phyloP scores from a whole-genome alignment of 1,140 invertebrate species.

The Drosophila sucinea region DNA sequence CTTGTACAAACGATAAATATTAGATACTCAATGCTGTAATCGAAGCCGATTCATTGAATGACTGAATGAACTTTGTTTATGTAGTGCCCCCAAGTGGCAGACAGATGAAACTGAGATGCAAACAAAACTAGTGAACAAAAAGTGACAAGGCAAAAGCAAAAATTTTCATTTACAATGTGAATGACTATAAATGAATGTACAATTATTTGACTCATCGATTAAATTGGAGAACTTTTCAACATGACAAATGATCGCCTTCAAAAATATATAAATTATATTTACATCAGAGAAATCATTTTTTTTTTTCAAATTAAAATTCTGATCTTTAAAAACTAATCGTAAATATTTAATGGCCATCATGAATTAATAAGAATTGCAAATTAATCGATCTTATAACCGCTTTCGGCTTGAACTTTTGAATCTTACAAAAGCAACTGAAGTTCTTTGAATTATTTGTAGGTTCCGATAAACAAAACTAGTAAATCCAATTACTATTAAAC shows the following conservation, averaged over 20 bases:
- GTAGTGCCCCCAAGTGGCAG: conserved; percentile 29
- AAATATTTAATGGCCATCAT: too few species aligned
- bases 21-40: conserved; percentile 37
- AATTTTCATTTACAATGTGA: neutral
- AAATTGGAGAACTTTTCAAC: neutral
- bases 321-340: too few species aligned
- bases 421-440: too few species aligned
- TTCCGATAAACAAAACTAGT: too few species aligned
- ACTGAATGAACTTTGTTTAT: conserved; percentile 29
- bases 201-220: neutral
- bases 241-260: neutral
- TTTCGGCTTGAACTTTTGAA: too few species aligned
- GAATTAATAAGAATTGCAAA: too few species aligned
- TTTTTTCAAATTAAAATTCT: too few species aligned
- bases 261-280: neutral
- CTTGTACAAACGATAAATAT: conserved; percentile 19
- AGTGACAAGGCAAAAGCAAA: conserved; percentile 1
- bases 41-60: conserved; percentile 32
- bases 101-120: neutral
- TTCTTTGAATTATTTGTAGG: too few species aligned
- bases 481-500: too few species aligned
- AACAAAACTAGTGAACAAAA: neutral
- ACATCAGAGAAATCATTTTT: too few species aligned
- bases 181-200: neutral
- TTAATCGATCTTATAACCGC: too few species aligned